Percentiles rank a stretch among this genome's conserved stretches.
Evolutionary conservation across 2,888 invertebrate species (phyloP).

Genomic region (Lithophane leautieri): DNA sequence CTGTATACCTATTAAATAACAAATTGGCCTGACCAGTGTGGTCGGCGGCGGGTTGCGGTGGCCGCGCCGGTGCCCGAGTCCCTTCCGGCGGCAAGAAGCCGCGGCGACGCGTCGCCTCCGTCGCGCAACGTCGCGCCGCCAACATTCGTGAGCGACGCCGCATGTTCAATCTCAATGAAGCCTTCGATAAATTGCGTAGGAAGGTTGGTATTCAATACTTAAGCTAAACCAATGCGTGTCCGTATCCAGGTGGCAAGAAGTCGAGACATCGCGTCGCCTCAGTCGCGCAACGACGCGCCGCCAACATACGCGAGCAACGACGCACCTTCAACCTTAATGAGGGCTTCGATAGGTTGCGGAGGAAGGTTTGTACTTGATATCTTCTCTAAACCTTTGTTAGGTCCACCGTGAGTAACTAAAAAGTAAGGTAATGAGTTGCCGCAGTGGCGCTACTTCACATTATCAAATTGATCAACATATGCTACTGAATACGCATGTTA

Average conservation of each 20-base stretch:
- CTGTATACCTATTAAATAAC: conserved; percentile 38
- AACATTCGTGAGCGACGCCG: conserved; percentile 97
- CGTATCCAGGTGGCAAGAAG: conserved; percentile 91
- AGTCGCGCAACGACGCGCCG: conserved; percentile 96
- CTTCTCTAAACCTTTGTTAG: conserved; percentile 1
- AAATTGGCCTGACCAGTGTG: conserved; percentile 79
- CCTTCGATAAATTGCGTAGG: conserved; percentile 97
- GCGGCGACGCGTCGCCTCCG: conserved; percentile 96
- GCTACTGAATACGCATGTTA: not conserved
- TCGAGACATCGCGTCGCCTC: conserved; percentile 96
- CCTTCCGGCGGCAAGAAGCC: conserved; percentile 93
- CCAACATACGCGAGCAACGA: conserved; percentile 97
- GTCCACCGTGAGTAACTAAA: not conserved
- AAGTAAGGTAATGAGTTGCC: not conserved
- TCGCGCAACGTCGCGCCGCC: conserved; percentile 97
- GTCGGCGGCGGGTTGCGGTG: conserved; percentile 86
- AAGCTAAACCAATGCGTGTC: conserved; percentile 53
- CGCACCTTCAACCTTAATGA: conserved; percentile 99
- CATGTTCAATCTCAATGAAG: conserved; percentile 99
- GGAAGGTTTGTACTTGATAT: conserved; percentile 56
- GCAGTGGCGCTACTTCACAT: not conserved
- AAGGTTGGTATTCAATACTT: conserved; percentile 90
- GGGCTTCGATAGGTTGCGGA: conserved; percentile 96
- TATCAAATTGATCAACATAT: not conserved
- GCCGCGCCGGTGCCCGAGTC: conserved; percentile 80